These are phyloP conservation scores for Asarcornis scutulata DNA, from an alignment of 2,113 vertebrate genomes.

Conservation along the genomic window DNA sequence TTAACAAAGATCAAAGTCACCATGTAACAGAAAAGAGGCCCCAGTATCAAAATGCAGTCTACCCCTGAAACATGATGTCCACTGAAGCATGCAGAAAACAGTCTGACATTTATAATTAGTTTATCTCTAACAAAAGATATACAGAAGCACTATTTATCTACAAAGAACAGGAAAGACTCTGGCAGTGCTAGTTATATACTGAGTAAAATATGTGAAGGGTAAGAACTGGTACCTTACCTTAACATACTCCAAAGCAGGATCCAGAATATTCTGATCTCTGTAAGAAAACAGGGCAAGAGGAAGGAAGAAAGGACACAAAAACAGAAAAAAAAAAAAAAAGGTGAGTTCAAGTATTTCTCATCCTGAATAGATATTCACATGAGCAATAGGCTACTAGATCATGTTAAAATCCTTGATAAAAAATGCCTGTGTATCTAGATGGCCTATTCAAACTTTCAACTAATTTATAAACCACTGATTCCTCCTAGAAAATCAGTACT, in stretches of 20 bases:
- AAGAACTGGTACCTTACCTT: conserved; percentile 80
- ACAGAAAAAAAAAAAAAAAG: conserved; percentile 21
- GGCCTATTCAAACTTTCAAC: not conserved
- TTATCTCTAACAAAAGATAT: not conserved
- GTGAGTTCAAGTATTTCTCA: conserved; percentile 27
- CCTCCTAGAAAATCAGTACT: not conserved
- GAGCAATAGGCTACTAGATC: not conserved
- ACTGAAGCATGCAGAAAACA: not conserved
- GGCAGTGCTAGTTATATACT: not conserved
- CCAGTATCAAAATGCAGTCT: not conserved
- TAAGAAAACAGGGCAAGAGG: not conserved
- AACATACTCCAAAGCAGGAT: conserved; percentile 83
- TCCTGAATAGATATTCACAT: not conserved
- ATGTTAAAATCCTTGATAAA: not conserved
- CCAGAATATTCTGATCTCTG: conserved; percentile 80
- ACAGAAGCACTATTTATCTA: not conserved
- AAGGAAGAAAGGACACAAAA: not conserved
- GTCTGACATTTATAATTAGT: not conserved
- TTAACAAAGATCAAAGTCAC: not conserved
- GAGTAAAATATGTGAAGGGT: not conserved
- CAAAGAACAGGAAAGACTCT: not conserved
- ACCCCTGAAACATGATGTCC: not conserved
- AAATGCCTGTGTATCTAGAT: not conserved
- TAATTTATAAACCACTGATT: not conserved
- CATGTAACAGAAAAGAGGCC: not conserved